Percentiles rank a stretch among this genome's conserved stretches.
Conservation (phyloP, 2,797 vertebrate genomes). For the Pempheris klunzingeri region DNA sequence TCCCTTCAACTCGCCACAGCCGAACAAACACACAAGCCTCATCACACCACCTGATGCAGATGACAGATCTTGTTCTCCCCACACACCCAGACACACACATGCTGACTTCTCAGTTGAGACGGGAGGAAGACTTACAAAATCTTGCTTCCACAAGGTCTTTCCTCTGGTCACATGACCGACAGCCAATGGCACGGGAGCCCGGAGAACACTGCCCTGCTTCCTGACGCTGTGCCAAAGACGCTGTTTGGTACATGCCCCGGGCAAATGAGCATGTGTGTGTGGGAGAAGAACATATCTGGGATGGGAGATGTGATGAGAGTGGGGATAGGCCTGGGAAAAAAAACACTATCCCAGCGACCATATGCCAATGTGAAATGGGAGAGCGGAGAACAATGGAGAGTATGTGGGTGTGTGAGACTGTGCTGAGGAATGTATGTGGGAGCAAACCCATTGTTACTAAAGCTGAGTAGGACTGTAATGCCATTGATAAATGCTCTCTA, state of each 20-base stretch:
- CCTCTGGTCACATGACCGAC: conserved; percentile 58
- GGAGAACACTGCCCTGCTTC: conserved; percentile 48
- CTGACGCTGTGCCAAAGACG: conserved; percentile 56
- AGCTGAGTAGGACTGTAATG: conserved; percentile 28
- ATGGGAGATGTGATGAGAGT: conserved; percentile 51
- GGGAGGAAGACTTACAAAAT: conserved; percentile 51
- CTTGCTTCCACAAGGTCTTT: conserved; percentile 50
- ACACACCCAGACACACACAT: conserved; percentile 1
- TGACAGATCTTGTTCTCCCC: conserved; percentile 26
- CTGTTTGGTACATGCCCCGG: conserved; percentile 48
- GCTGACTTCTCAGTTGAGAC: conserved; percentile 43
- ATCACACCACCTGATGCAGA: conserved; percentile 68
- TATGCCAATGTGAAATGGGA: conserved; percentile 52
- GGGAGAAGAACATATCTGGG: conserved; percentile 31
- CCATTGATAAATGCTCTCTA: conserved; percentile 41
- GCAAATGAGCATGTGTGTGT: conserved; percentile 27
- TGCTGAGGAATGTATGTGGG: conserved; percentile 70
- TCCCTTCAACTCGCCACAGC: conserved; percentile 41
- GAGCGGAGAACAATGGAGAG: conserved; percentile 69
- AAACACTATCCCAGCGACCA: conserved; percentile 24
- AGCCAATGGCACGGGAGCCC: conserved; percentile 52
- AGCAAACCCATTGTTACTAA: conserved; percentile 49
- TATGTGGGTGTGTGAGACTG: conserved; percentile 64
- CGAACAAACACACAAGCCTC: conserved; percentile 55
- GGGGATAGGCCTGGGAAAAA: conserved; percentile 49